Conservation (phyloP, 2,888 invertebrate species). For the Lepas anatifera region DNA sequence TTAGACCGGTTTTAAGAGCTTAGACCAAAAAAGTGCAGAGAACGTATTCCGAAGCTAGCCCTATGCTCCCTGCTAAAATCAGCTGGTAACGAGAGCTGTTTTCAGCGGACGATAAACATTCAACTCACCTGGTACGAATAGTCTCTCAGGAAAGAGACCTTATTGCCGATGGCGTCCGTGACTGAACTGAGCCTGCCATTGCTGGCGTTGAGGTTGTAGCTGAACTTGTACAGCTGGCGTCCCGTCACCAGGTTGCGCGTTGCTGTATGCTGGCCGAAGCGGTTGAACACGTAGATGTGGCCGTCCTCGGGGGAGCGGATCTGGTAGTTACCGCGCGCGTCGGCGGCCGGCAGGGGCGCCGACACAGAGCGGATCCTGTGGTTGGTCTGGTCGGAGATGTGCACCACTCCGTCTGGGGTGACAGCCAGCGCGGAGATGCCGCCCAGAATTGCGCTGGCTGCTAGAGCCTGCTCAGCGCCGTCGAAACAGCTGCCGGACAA, state of each 20-base stretch:
- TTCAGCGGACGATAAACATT: too few species aligned
- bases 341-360: constrained; percentile 44
- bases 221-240: constrained; percentile 82
- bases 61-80: too few species aligned
- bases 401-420: constrained; percentile 84
- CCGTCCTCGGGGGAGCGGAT: constrained; percentile 91
- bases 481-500: constrained; percentile 49
- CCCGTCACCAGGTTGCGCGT: constrained; percentile 92
- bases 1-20: too few species aligned
- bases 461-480: constrained; percentile 77
- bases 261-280: constrained; percentile 88
- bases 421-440: constrained; percentile 86
- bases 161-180: constrained; percentile 71
- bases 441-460: constrained; percentile 85
- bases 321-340: constrained; percentile 64
- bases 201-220: constrained; percentile 92
- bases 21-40: too few species aligned
- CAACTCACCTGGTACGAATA: constrained; percentile 31
- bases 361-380: constrained; percentile 34
- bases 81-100: too few species aligned
- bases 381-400: constrained; percentile 81
- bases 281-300: constrained; percentile 84
- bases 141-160: constrained; percentile 37
- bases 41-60: too few species aligned
- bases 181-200: constrained; percentile 89